Conservation (phyloP, 2,888 invertebrate species). For the Merodon equestris region DNA sequence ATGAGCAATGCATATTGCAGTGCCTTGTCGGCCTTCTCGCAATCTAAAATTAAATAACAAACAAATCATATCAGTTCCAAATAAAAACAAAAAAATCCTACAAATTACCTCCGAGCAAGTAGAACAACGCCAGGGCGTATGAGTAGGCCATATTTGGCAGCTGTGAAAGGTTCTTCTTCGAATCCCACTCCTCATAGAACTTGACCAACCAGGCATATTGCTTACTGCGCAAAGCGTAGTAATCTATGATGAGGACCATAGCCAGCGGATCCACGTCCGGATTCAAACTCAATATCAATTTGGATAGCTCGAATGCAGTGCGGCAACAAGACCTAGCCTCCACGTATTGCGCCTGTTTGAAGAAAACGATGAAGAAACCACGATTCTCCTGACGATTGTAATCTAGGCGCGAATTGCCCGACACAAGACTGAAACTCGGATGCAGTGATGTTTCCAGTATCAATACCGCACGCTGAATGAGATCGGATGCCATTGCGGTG, state of each 20-base stretch:
- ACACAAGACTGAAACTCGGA: slow-evolving; percentile 87
- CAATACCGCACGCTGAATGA: slow-evolving; percentile 88
- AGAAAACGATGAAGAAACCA: slow-evolving; percentile 88
- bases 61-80: not conserved
- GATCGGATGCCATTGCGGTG: slow-evolving; percentile 86
- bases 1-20: slow-evolving; percentile 89
- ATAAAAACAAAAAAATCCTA: not conserved
- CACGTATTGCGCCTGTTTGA: slow-evolving; percentile 88
- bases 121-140: slow-evolving; percentile 86
- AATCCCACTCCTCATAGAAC: slow-evolving; percentile 82
- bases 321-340: slow-evolving; percentile 90
- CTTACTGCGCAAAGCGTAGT: slow-evolving; percentile 87
- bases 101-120: slow-evolving; percentile 78
- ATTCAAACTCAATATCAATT: slow-evolving; percentile 88
- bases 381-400: slow-evolving; percentile 91
- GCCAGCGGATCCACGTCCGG: slow-evolving; percentile 88
- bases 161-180: slow-evolving; percentile 85
- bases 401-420: slow-evolving; percentile 86
- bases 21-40: slow-evolving; percentile 81
- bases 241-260: slow-evolving; percentile 88
- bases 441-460: slow-evolving; percentile 89
- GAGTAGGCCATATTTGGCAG: slow-evolving; percentile 94
- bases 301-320: slow-evolving; percentile 92
- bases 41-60: slow-evolving; percentile 71
- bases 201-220: slow-evolving; percentile 86